Conservation (phyloP, 2,797 vertebrate species). For the Streptopelia turtur region DNA sequence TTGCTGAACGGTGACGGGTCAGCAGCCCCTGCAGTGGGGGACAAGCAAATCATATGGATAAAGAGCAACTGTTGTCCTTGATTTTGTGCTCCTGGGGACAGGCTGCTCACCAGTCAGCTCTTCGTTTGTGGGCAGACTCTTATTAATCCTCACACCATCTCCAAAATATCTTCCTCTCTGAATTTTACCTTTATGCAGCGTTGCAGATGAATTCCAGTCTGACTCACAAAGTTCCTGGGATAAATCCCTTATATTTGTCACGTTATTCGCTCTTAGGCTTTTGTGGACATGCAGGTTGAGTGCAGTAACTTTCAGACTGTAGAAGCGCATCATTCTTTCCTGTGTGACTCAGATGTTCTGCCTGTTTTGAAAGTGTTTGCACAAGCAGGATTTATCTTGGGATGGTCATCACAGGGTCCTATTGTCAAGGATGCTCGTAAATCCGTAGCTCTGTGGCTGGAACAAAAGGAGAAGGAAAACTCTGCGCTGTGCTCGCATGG, state of each 20-base stretch:
- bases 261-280: background rate
- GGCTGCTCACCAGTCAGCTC: background rate
- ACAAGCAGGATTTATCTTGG: constrained; percentile 35
- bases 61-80: background rate
- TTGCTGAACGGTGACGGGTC: background rate
- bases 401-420: background rate
- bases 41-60: background rate
- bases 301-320: background rate
- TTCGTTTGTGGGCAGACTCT: background rate
- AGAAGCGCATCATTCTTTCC: constrained; percentile 28
- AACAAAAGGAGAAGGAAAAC: constrained; percentile 26
- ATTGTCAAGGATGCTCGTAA: constrained; percentile 12
- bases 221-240: background rate
- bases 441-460: constrained; percentile 24
- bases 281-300: background rate
- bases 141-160: background rate
- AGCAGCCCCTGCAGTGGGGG: background rate
- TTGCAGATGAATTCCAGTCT: background rate
- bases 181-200: background rate
- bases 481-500: background rate
- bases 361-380: constrained; percentile 42
- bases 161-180: background rate
- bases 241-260: background rate
- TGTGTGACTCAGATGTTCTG: constrained; percentile 52
- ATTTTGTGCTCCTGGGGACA: background rate